These are phyloP conservation scores for Tromatobia lineatoria DNA, from an alignment of 2,888 invertebrate species.

Conservation along the genomic window DNA sequence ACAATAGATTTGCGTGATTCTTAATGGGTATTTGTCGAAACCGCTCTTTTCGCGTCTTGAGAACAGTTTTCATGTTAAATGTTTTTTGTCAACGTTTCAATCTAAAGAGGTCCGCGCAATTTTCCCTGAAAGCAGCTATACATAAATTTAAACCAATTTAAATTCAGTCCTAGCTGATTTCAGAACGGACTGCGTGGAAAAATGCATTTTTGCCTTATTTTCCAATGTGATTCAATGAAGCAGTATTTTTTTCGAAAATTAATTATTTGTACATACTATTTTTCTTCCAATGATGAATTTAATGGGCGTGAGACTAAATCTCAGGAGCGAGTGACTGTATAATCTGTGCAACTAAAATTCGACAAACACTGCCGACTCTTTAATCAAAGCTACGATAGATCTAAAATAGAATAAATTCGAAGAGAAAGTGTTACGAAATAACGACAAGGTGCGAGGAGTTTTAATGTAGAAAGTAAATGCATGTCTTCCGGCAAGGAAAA, in stretches of 20 bases:
- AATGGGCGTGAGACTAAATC: not conserved
- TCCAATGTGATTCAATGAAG: not conserved
- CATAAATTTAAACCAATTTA: too few relatives aligned
- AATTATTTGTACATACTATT: not conserved
- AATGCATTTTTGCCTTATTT: not conserved
- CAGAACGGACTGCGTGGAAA: not conserved
- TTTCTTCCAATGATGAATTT: not conserved
- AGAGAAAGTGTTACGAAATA: not conserved
- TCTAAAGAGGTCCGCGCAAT: too few relatives aligned
- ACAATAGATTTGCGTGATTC: not conserved
- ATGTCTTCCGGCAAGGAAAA: constrained; percentile 26
- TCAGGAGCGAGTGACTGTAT: not conserved
- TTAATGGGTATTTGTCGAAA: not conserved
- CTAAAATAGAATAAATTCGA: not conserved
- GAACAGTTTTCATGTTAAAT: not conserved
- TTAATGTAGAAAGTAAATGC: constrained; percentile 16
- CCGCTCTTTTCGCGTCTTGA: too few relatives aligned
- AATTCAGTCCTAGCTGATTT: not conserved
- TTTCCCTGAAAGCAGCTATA: too few relatives aligned
- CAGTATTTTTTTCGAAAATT: not conserved
- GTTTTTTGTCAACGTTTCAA: not conserved
- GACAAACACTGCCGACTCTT: constrained; percentile 20
- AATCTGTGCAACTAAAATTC: constrained; percentile 5
- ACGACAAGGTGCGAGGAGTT: not conserved
- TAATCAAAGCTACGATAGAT: constrained; percentile 10